Conservation (phyloP, 2,888 invertebrate species). For the Hipparchia sbordonii region DNA sequence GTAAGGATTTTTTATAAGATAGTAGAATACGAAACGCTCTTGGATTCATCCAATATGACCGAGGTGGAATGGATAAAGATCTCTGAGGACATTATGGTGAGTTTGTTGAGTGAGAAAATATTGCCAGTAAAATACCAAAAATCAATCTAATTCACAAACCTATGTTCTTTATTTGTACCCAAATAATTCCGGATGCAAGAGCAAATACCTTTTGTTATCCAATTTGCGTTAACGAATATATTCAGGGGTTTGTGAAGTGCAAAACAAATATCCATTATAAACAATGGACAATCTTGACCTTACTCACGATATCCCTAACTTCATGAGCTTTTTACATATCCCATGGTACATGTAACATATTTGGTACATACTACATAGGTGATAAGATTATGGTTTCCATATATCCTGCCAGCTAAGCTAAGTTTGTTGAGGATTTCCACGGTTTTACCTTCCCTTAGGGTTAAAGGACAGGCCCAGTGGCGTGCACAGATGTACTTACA, state of each 20-base stretch:
- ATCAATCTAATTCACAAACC: background rate
- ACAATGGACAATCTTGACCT: no score
- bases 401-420: no score
- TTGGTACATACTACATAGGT: no score
- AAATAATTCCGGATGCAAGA: background rate
- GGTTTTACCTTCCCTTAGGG: no score
- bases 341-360: no score
- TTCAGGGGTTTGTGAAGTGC: background rate
- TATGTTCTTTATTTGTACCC: background rate
- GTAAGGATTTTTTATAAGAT: constrained; percentile 89
- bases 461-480: no score
- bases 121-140: background rate
- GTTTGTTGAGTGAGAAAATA: background rate
- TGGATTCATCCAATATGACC: constrained; percentile 97
- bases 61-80: constrained; percentile 95
- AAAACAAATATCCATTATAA: no score
- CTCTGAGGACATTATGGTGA: constrained; percentile 93
- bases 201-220: background rate
- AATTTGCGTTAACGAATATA: background rate
- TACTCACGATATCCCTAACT: no score
- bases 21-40: constrained; percentile 91
- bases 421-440: no score
- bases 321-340: no score
- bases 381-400: no score
- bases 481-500: no score